Conservation (phyloP, 1,140 invertebrate species). For the Myzus persicae region DNA sequence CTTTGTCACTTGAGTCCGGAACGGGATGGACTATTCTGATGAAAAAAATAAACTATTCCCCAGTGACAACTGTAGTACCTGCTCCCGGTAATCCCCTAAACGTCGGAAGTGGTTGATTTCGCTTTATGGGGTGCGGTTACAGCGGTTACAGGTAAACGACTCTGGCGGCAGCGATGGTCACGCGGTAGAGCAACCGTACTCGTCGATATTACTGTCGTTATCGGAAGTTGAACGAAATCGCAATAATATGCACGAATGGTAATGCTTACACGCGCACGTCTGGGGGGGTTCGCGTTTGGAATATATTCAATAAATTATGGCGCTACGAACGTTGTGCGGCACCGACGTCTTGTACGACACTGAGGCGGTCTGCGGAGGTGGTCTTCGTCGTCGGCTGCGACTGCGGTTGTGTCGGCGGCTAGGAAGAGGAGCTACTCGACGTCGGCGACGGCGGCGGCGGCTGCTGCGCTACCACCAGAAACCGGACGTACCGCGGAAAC, state of each 20-base stretch:
- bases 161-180: no score
- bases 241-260: not conserved
- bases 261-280: not conserved
- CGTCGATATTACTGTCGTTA: not conserved
- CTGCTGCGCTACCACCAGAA: not conserved
- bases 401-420: not conserved
- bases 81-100: not conserved
- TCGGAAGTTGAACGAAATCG: not conserved
- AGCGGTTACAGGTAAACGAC: not conserved
- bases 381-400: not conserved
- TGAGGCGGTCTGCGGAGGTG: not conserved
- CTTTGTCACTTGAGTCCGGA: not conserved
- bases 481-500: conserved; percentile 34
- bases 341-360: conserved; percentile 43
- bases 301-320: not conserved
- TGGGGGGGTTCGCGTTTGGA: not conserved
- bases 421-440: not conserved
- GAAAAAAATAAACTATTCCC: not conserved
- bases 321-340: not conserved
- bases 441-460: not conserved
- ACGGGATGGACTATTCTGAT: not conserved
- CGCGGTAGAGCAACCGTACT: not conserved
- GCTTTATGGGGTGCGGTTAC: not conserved
- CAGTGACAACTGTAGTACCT: no score
- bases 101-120: no score